Conservation (phyloP, 2,113 vertebrate species). For the Syngnathus typhle region DNA sequence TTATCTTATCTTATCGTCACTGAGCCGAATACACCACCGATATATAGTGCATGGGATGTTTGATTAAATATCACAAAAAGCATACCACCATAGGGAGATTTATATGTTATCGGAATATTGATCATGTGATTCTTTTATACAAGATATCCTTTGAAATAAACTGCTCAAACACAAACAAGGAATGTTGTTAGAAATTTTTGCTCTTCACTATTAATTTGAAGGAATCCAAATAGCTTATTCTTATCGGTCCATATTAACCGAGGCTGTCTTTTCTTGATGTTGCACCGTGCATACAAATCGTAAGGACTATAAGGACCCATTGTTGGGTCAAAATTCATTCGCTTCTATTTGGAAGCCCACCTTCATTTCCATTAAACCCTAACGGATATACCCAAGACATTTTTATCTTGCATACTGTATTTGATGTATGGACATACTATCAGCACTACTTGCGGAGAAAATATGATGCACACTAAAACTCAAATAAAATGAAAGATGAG, state of each 20-base stretch:
- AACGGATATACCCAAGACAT: not conserved
- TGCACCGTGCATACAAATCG: slow-evolving; percentile 14
- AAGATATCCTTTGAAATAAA: slow-evolving; percentile 5
- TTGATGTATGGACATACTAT: slow-evolving; percentile 15
- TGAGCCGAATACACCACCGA: slow-evolving; percentile 30
- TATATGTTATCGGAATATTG: not conserved
- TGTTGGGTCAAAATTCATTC: not conserved
- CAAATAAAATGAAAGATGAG: slow-evolving; percentile 27
- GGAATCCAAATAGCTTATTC: slow-evolving; percentile 15
- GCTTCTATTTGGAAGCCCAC: not conserved
- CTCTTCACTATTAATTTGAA: slow-evolving; percentile 15
- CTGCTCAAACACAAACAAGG: not conserved
- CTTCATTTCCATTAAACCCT: slow-evolving; percentile 1
- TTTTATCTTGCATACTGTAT: not conserved
- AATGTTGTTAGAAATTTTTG: slow-evolving; percentile 21
- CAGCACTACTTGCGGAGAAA: slow-evolving; percentile 3
- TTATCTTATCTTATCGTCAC: not conserved
- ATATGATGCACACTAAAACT: slow-evolving; percentile 1
- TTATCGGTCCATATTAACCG: not conserved
- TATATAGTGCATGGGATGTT: slow-evolving; percentile 16
- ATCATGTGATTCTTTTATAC: slow-evolving; percentile 14
- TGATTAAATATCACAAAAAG: slow-evolving; percentile 31
- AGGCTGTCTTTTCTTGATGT: slow-evolving; percentile 5
- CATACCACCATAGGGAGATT: not conserved
- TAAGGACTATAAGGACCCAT: not conserved